These are phyloP conservation scores for Vireo griseus DNA, from an alignment of 2,797 vertebrate species.

Conservation along the genomic window DNA sequence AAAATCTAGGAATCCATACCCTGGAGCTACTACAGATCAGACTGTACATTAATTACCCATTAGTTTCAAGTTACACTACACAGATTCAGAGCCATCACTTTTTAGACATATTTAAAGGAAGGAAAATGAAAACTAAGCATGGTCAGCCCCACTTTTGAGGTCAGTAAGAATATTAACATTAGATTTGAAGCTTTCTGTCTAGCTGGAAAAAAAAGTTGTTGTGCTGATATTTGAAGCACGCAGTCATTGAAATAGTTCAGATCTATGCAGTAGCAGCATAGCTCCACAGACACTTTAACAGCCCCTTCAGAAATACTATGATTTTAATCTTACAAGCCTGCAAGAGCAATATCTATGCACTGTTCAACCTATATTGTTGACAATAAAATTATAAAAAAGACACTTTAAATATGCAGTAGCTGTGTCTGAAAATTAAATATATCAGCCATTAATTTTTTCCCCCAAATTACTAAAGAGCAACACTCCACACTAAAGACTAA, in stretches of 20 bases:
- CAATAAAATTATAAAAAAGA: slow-evolving; percentile 35
- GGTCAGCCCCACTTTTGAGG: not conserved
- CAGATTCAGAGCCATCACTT: slow-evolving; percentile 15
- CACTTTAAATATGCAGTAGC: not conserved
- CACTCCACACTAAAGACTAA: slow-evolving; percentile 71
- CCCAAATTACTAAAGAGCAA: slow-evolving; percentile 71
- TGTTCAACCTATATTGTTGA: not conserved
- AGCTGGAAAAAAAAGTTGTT: not conserved
- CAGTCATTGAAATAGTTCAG: not conserved
- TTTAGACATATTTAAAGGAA: not conserved
- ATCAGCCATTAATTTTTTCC: slow-evolving; percentile 55
- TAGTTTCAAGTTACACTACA: slow-evolving; percentile 8
- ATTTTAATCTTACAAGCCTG: not conserved
- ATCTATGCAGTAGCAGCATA: not conserved
- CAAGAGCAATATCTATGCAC: not conserved
- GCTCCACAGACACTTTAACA: not conserved
- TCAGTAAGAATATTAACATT: not conserved
- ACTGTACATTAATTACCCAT: slow-evolving; percentile 34
- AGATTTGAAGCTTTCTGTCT: not conserved
- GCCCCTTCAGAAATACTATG: not conserved
- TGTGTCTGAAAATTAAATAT: slow-evolving; percentile 32
- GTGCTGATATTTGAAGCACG: not conserved
- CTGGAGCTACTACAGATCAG: not conserved
- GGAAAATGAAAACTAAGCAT: not conserved
- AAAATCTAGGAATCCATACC: not conserved